Evolutionary conservation across 30 jellyfish, hydroid and myxozoan genomes (phyloP).

Genomic region (Cassiopea xamachana): DNA sequence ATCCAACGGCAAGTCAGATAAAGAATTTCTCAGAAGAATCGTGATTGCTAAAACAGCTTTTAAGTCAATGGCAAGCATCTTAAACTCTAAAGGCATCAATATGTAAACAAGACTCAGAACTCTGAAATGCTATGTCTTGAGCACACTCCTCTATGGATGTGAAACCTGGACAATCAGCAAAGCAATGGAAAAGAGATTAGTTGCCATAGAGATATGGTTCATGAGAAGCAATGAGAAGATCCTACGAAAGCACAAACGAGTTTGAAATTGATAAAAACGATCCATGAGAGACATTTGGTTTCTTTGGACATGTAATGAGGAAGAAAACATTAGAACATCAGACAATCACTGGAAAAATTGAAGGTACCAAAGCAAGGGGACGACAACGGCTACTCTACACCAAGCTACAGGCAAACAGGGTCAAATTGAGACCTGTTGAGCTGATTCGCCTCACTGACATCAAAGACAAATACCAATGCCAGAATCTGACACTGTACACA

Average conservation of each 20-base stretch:
- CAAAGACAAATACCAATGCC: too few species aligned
- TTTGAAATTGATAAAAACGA: too few species aligned
- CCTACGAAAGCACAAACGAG: too few species aligned
- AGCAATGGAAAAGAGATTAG: conserved; percentile 19
- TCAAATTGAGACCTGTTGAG: not conserved
- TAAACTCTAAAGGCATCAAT: not conserved
- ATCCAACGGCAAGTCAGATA: not conserved
- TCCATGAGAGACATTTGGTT: too few species aligned
- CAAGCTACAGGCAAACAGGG: not conserved
- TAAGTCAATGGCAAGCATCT: conserved; percentile 3
- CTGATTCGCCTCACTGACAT: too few species aligned
- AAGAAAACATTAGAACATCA: too few species aligned
- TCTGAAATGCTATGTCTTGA: conserved; percentile 28
- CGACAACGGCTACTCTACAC: not conserved
- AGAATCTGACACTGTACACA: too few species aligned
- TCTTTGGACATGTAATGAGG: too few species aligned
- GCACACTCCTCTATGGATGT: conserved; percentile 22
- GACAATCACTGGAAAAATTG: too few species aligned
- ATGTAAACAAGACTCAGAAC: too few species aligned
- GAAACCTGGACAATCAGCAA: conserved; percentile 36
- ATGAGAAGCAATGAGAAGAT: not conserved
- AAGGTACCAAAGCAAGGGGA: too few species aligned
- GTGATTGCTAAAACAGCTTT: conserved; percentile 15
- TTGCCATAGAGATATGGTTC: conserved; percentile 31
- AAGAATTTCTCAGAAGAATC: conserved; percentile 4